Evolutionary conservation across 2,113 vertebrate species (phyloP).

Genomic region (Callionymus lyra): DNA sequence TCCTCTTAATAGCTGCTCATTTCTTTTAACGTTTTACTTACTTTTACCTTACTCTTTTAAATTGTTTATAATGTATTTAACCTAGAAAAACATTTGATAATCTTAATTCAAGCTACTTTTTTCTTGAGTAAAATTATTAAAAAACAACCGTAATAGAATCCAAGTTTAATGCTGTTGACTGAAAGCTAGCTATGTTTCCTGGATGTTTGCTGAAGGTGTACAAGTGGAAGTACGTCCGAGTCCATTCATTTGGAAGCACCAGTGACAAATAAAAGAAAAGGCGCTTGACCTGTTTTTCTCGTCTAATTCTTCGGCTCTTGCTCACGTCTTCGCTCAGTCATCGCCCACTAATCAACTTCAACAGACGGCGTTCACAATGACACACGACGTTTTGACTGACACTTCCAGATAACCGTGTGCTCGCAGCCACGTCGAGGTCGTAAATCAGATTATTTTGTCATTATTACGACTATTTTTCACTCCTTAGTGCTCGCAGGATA

Average conservation of each 20-base stretch:
- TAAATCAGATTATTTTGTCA: background rate
- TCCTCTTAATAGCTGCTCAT: too few relatives aligned
- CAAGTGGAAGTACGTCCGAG: constrained; percentile 15
- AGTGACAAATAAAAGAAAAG: constrained; percentile 11
- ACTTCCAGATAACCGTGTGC: constrained; percentile 7
- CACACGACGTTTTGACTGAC: constrained; percentile 3
- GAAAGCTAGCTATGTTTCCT: background rate
- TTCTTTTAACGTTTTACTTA: too few relatives aligned
- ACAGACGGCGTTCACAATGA: constrained; percentile 3
- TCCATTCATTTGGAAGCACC: constrained; percentile 4
- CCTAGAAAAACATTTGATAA: too few relatives aligned
- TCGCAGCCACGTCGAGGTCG: background rate
- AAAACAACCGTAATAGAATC: too few relatives aligned
- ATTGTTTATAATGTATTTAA: too few relatives aligned
- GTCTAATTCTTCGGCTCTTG: constrained; percentile 26
- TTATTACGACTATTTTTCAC: background rate
- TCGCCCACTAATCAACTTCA: constrained; percentile 20
- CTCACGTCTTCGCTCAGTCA: constrained; percentile 18
- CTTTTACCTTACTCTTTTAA: too few relatives aligned
- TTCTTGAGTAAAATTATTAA: too few relatives aligned
- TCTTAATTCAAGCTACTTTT: too few relatives aligned
- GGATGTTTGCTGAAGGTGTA: constrained; percentile 37
- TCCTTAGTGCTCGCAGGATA: too few relatives aligned
- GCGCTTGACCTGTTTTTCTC: constrained; percentile 44
- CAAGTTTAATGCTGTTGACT: too few relatives aligned